Evolutionary conservation across 2,888 invertebrate species (phyloP), one percentile per base, ranked within the genome.

Genomic region (Caenorhabditis sp.): DNA sequence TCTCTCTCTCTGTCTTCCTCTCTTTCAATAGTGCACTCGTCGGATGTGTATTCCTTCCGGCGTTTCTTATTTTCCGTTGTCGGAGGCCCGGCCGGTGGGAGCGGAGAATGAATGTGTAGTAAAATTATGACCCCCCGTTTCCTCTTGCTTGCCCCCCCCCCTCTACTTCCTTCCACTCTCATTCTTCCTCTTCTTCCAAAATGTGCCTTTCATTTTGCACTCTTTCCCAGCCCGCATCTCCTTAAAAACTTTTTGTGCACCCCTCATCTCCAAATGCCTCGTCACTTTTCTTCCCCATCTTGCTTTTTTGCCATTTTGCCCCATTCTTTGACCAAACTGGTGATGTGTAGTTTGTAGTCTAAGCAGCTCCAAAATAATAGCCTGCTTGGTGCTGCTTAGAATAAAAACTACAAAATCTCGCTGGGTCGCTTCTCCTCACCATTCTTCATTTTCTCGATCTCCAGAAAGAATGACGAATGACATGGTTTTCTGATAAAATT

Each of bases 91-190:
- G n/a, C n/a, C n/a, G n/a, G n/a, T 17, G 13, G 53, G 13, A 35
- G 32, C 35, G 32, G 32, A 32, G 22, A 27, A 30, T 17, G 45
- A 17, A 24, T 26, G 56, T 43, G 58, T 45, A 58, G 45, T 58
- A 45, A 58, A 58, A 45, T 58, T 58, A 58, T 58, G 56, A 37
- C 53, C 35, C 22, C 20, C 39, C 35, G 22, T 26, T 62, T 45
- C 45, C 48, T 37, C 27, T 39, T 15, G 30, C 35, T 61, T 48
- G 24, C 30, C 32, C 32, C 35, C 48, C 61, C 20, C 20, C 48
- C 3, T 63, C 63, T 52, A 15, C 27, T 53, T 35, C 35, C 24
- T 46, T 15, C 13, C 37, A 37, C 17, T 59, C 24, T 20, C 43
- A 17, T 11, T 61, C 15, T 15, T n/a, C n/a, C 41, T 41, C 32